A percentile compares a stretch with the other conserved stretches of the same genome.
Evolutionary conservation across 2,888 invertebrate species (phyloP).

Genomic region (Epinotia bilunana): DNA sequence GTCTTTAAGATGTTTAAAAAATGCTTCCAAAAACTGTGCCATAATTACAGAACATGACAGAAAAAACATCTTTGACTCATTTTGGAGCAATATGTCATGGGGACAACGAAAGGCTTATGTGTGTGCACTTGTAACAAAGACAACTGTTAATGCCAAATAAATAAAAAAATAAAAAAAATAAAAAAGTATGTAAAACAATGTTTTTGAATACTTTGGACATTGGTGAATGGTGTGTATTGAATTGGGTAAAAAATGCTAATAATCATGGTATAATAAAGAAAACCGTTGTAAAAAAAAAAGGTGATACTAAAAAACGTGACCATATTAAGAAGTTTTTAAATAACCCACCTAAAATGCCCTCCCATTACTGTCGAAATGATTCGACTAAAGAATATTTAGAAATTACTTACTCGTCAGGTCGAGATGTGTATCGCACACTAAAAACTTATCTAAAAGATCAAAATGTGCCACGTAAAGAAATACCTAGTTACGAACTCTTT

Average conservation of each 20-base stretch:
- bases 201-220: slow-evolving; percentile 25
- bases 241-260: slow-evolving; percentile 24
- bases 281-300: slow-evolving; percentile 4
- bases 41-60: slow-evolving; percentile 19
- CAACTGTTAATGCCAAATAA: slow-evolving; percentile 19
- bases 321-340: slow-evolving; percentile 27
- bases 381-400: slow-evolving; percentile 28
- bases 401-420: slow-evolving; percentile 28
- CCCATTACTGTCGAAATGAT: slow-evolving; percentile 28
- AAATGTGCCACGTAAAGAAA: slow-evolving; percentile 15
- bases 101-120: slow-evolving; percentile 21
- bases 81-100: slow-evolving; percentile 27
- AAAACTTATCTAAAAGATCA: slow-evolving; percentile 19
- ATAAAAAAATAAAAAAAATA: slow-evolving; percentile 13
- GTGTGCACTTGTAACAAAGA: slow-evolving; percentile 24
- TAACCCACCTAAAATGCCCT: slow-evolving; percentile 24
- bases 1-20: slow-evolving; percentile 21
- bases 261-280: slow-evolving; percentile 3
- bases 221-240: slow-evolving; percentile 23
- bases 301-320: slow-evolving; percentile 15
- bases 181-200: slow-evolving; percentile 25
- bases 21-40: slow-evolving; percentile 14
- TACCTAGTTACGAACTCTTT: slow-evolving; percentile 22
- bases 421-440: slow-evolving; percentile 19
- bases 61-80: slow-evolving; percentile 11